Percentiles rank a stretch among this genome's conserved stretches.
phyloP scores from a whole-genome alignment of 2,888 invertebrate species.

The Calameuta idolon region DNA sequence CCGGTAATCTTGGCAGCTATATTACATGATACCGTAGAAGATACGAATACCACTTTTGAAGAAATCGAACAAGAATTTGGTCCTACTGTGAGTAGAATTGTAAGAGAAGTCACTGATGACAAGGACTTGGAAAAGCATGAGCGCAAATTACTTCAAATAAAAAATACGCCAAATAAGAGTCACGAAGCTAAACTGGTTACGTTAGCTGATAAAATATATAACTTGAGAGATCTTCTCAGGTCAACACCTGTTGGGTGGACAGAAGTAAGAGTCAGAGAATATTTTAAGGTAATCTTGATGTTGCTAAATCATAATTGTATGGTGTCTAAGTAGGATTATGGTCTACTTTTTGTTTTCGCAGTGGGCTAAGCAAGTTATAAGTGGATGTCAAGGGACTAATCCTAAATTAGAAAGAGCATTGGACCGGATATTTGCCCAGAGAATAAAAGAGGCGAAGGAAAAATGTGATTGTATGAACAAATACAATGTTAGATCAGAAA shows the following conservation, averaged over 20 bases:
- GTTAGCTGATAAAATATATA: conserved; percentile 86
- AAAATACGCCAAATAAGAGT: conserved; percentile 71
- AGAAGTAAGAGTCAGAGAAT: conserved; percentile 71
- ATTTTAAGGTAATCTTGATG: conserved; percentile 68
- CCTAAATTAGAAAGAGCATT: conserved; percentile 70
- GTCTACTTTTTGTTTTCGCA: conserved; percentile 27
- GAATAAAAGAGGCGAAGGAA: conserved; percentile 25
- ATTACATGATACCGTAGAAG: conserved; percentile 87
- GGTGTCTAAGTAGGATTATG: conserved; percentile 1
- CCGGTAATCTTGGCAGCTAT: conserved; percentile 77
- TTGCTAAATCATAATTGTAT: not conserved
- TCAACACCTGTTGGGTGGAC: conserved; percentile 74
- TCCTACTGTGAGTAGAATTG: conserved; percentile 70
- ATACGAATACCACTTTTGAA: conserved; percentile 80
- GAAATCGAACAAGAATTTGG: conserved; percentile 78
- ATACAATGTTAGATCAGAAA: not conserved
- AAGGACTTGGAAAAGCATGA: conserved; percentile 74
- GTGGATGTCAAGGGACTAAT: conserved; percentile 76
- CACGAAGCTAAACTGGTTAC: conserved; percentile 80
- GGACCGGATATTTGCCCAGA: conserved; percentile 68
- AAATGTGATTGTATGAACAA: conserved; percentile 16
- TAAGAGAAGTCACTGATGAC: conserved; percentile 80
- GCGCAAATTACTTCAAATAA: conserved; percentile 76
- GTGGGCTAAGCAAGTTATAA: conserved; percentile 78
- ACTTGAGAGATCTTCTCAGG: conserved; percentile 77